These are phyloP conservation scores for Drosophila merina DNA, from an alignment of 2,888 invertebrate genomes.

Conservation along the genomic window DNA sequence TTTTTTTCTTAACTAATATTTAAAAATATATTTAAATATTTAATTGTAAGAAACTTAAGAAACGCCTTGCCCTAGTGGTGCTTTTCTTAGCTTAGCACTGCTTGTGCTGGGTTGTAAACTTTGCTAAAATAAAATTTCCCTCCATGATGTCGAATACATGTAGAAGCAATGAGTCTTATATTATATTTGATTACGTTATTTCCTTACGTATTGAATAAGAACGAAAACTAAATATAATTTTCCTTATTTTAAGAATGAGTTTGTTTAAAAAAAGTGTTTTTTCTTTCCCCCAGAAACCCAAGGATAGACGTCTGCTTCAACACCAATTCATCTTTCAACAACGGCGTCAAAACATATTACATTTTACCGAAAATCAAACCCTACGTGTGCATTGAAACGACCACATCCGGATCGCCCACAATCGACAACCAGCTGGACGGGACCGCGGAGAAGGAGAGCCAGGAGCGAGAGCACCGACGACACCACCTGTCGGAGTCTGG, in stretches of 20 bases:
- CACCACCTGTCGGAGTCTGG: constrained; percentile 42
- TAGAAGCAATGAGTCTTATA: background rate
- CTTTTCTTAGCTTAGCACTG: background rate
- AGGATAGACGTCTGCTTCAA: constrained; percentile 81
- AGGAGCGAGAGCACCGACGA: constrained; percentile 51
- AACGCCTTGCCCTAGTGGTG: background rate
- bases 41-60: background rate
- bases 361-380: constrained; percentile 23
- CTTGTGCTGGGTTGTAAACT: background rate
- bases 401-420: constrained; percentile 76
- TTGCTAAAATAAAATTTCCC: background rate
- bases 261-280: too few relatives aligned
- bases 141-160: background rate
- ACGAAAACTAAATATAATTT: too few relatives aligned
- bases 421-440: constrained; percentile 78
- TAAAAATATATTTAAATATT: background rate
- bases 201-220: too few relatives aligned
- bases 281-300: constrained; percentile 65
- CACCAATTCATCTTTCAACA: constrained; percentile 64
- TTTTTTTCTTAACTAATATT: background rate
- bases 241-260: too few relatives aligned
- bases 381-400: constrained; percentile 58
- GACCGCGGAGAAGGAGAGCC: constrained; percentile 46
- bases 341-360: constrained; percentile 54
- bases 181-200: too few relatives aligned